A percentile compares a stretch with the other conserved stretches of the same genome.
Evolutionary conservation across 2,888 invertebrate species (phyloP).

Genomic region (Serripes groenlandicus): DNA sequence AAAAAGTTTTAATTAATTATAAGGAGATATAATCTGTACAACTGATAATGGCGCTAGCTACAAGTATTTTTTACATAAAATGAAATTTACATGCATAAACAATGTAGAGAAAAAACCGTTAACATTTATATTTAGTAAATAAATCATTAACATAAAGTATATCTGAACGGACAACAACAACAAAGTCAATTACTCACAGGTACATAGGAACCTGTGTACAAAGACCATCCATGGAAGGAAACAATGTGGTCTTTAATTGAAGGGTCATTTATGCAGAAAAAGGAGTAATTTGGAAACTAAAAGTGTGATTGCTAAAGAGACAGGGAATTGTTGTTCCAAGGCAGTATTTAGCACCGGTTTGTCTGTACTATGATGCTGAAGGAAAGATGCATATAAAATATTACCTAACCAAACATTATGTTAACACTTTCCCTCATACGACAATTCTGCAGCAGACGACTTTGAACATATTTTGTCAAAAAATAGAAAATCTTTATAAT

Average conservation of each 20-base stretch:
- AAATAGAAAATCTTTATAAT: background rate
- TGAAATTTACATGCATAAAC: constrained; percentile 19
- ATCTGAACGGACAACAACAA: background rate
- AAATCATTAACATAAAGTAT: background rate
- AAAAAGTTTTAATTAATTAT: constrained; percentile 26
- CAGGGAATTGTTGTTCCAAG: too few relatives aligned
- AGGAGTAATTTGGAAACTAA: too few relatives aligned
- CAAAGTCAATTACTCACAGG: background rate
- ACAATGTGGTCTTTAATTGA: too few relatives aligned
- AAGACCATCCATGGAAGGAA: background rate
- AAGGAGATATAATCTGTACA: constrained; percentile 27
- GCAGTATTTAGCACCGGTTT: too few relatives aligned
- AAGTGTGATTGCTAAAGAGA: too few relatives aligned
- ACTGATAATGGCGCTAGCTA: background rate
- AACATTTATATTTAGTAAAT: background rate
- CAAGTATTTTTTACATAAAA: constrained; percentile 7
- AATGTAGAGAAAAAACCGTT: background rate
- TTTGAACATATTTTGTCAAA: too few relatives aligned
- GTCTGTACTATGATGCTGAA: too few relatives aligned
- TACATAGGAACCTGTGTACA: background rate
- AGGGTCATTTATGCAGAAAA: too few relatives aligned
- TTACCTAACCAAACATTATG: too few relatives aligned
- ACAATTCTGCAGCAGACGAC: too few relatives aligned
- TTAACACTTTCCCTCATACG: too few relatives aligned
- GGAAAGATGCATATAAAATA: too few relatives aligned